Conservation (phyloP, 1,140 invertebrate species). For the Diabrotica virgifera region DNA sequence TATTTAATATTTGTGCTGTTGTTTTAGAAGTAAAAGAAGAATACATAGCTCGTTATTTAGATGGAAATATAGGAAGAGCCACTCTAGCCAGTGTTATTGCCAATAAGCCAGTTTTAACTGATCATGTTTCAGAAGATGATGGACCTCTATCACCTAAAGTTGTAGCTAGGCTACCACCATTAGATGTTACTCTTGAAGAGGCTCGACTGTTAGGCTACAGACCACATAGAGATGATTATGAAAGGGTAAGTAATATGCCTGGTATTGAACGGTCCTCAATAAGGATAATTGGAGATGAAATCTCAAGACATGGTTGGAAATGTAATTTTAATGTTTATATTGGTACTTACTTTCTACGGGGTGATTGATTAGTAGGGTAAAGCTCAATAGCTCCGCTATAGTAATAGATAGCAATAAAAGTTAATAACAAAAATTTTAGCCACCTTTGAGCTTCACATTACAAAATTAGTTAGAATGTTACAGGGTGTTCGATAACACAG, state of each 20-base stretch:
- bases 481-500: too few species aligned
- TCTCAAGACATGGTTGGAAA: too few species aligned
- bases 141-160: constrained; percentile 76
- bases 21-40: constrained; percentile 85
- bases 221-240: constrained; percentile 94
- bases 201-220: constrained; percentile 91
- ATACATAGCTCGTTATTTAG: constrained; percentile 84
- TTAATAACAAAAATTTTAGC: too few species aligned
- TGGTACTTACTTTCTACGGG: too few species aligned
- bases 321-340: too few species aligned
- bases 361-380: too few species aligned
- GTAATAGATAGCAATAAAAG: too few species aligned
- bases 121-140: constrained; percentile 74
- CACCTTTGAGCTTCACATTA: too few species aligned
- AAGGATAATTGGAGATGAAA: too few species aligned
- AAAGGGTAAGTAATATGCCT: constrained; percentile 61
- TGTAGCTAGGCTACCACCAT: constrained; percentile 67
- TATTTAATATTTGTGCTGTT: not conserved
- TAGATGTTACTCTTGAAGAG: constrained; percentile 80
- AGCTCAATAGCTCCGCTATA: too few species aligned
- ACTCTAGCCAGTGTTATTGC: constrained; percentile 73
- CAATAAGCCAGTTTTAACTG: constrained; percentile 63
- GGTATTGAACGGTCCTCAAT: too few species aligned
- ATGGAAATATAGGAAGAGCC: constrained; percentile 83
- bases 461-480: too few species aligned